Percentiles rank a stretch among this genome's conserved stretches.
Evolutionary conservation across 2,888 invertebrate genomes (phyloP).

Genomic region (Drosophila putrida): DNA sequence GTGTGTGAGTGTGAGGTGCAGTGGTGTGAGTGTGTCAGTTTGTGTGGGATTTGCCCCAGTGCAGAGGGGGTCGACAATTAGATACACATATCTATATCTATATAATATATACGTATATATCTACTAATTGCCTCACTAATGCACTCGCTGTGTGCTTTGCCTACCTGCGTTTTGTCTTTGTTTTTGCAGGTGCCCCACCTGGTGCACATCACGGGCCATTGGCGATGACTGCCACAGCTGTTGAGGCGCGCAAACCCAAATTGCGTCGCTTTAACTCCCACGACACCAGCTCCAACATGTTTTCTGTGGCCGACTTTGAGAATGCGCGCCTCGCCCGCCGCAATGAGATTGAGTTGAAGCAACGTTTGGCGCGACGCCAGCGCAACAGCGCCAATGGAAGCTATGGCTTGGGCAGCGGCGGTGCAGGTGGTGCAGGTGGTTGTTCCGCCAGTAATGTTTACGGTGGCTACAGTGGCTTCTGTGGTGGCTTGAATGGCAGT

Average conservation of each 20-base stretch:
- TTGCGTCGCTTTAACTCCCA: conserved; percentile 85
- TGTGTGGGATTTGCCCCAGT: conserved; percentile 69
- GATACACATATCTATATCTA: neutral
- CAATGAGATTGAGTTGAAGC: conserved; percentile 85
- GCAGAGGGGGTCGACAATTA: conserved; percentile 43
- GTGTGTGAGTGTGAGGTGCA: conserved; percentile 6
- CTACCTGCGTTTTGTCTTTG: conserved; percentile 40
- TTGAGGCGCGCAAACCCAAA: conserved; percentile 84
- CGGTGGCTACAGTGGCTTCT: conserved; percentile 58
- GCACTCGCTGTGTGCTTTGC: conserved; percentile 43
- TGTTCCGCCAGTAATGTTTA: conserved; percentile 6
- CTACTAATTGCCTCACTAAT: conserved; percentile 64
- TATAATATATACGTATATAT: neutral
- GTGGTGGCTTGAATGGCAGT: conserved; percentile 71
- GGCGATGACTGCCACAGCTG: conserved; percentile 60
- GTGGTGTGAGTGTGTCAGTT: conserved; percentile 8
- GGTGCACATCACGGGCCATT: conserved; percentile 68
- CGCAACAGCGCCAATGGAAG: conserved; percentile 83
- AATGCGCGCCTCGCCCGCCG: conserved; percentile 85
- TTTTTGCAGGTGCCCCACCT: conserved; percentile 63
- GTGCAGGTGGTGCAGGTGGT: conserved; percentile 8
- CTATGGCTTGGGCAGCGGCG: conserved; percentile 63
- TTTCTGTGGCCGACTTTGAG: conserved; percentile 85
- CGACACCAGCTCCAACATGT: conserved; percentile 85
- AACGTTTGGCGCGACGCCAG: conserved; percentile 83